Evolutionary conservation across 2,113 vertebrate species (phyloP).

Genomic region (Regulus satrapa): DNA sequence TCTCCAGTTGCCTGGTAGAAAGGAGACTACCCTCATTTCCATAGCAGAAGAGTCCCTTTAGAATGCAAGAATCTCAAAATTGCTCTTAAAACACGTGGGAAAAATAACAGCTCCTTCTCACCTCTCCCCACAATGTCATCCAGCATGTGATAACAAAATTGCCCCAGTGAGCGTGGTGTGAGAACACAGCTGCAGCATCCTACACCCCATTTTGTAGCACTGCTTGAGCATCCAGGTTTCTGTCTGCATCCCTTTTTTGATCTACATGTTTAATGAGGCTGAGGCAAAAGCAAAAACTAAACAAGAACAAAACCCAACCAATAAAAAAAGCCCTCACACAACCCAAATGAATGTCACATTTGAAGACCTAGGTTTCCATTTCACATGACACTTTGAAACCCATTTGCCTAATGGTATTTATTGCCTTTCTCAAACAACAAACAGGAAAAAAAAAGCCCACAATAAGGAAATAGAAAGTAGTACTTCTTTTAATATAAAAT

Average conservation of each 20-base stretch:
- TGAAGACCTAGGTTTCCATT: background rate
- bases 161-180: background rate
- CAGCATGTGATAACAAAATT: background rate
- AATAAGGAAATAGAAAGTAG: background rate
- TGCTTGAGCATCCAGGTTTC: background rate
- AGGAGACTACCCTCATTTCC: background rate
- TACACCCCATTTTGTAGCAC: background rate
- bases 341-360: conserved; percentile 20
- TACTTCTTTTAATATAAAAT: conserved; percentile 11
- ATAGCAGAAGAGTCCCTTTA: background rate
- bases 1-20: background rate
- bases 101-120: background rate
- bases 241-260: background rate
- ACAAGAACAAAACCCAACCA: background rate
- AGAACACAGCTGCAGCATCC: background rate
- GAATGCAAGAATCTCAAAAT: background rate
- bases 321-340: background rate
- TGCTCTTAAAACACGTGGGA: background rate
- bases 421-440: background rate
- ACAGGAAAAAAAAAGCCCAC: background rate
- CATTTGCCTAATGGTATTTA: conserved; percentile 6
- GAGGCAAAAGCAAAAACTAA: background rate
- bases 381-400: conserved; percentile 12
- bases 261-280: background rate
- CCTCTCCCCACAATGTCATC: fast-evolving